Base-by-base conservation (phyloP, 2,797 vertebrate genomes). In the Apogon talboti region DNA sequence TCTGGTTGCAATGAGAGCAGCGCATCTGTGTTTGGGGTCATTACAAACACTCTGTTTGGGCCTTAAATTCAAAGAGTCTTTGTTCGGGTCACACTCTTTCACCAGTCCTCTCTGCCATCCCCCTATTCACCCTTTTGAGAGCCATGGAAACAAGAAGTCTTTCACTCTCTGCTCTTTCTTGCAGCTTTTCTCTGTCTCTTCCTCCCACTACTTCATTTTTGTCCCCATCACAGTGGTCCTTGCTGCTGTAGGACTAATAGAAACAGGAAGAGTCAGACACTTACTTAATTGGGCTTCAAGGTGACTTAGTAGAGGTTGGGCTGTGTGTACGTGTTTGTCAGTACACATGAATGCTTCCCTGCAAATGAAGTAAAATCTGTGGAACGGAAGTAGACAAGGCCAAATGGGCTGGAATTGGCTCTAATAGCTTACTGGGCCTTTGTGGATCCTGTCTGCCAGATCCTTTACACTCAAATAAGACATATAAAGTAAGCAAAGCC, bases 281-380 rank as follows among this genome's bases (percentile, higher is more conserved):
- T 69, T 71, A 65, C 81, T 83, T 89, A 90, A 92, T 91, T 91
- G 81, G 84, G 80, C 84, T 84, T 87, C 88, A 91, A 90, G 81
- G 86, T 88, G 86, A 90, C 83, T 87, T 77, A 50, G 83, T 61
- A 40, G 71, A 67, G 59, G 42, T 38, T 58, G 38, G 51, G 71
- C 49, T 41, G 66, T 76, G 57, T 40, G 49, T 68, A 59, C 70
- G 60, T 64, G 64, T 33, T 51, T 12, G 60, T 46, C 56, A 43
- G 45, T 62, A 67, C 75, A 78, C 84, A 79, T 40, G 76, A 71
- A 78, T 79, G 80, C 66, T 13, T 81, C 75, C 50, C 70, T 74
- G 66, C 62, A 83, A 89, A 89, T 89, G 64, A 91, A 85, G 83
- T 84, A 85, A 90, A 90, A 80, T 76, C 81, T 69, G 77, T 56